Evolutionary conservation across 2,113 vertebrate species (phyloP), one percentile per base, ranked within the genome.

Genomic region (Nothobranchius furzeri): DNA sequence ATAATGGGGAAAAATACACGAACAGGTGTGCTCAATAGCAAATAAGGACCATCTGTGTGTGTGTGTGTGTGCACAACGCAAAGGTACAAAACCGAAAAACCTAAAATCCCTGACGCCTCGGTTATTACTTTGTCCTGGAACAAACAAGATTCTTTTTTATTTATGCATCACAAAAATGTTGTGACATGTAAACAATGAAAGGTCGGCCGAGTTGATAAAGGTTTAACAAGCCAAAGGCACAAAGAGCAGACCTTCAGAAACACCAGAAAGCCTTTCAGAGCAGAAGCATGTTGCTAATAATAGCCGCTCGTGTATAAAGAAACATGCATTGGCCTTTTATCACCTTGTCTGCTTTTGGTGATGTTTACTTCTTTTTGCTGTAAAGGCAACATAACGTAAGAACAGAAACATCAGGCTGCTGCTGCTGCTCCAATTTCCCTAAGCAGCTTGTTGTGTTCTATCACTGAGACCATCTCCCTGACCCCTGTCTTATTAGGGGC

Each of bases 271-370:
- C 9, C n/a, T 36, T 9, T 7, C 4, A 46, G 40, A 35, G 12
- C 81, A 61, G 48, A 60, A 13, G 46, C 65, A 60, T 69, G 13
- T 35, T 76, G 72, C 59, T 59, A 47, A 56, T 62, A 25, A 42
- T 53, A 48, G 3, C 49, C 53, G 65, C 56, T 25, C 63, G 10
- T 17, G 1, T 17, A 24, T 14, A 24, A 30, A 60, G 30, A 43
- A 13, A 56, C 46, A 54, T 15, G 8, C 17, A 70, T 67, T 42
- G 43, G 45, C 61, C 7, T 42, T 14, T 56, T 45, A 69, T 65
- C 64, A 60, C 9, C 3, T 17, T 36, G 24, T 75, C 24, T 64
- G 30, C 15, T 70, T 62, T 40, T 30, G 4, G 49, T 59, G 40
- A 2, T 49, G n/a, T 57, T 72, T 63, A 9, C 42, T 66, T n/a